Percentiles rank a stretch among this genome's conserved stretches.
Evolutionary conservation across 1,140 invertebrate genomes (phyloP).

Genomic region (Anastrepha ludens): DNA sequence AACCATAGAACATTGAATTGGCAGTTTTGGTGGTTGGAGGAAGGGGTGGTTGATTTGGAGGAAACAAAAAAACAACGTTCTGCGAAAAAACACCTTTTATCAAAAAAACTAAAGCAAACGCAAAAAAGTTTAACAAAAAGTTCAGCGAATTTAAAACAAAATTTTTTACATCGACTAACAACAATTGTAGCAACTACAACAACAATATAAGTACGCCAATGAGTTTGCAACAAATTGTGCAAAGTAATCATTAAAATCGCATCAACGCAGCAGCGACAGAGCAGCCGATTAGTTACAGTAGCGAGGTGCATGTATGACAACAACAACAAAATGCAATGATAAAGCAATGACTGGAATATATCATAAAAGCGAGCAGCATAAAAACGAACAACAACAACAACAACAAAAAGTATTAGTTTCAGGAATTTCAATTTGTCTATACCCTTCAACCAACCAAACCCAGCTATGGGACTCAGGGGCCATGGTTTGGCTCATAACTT

Average conservation of each 20-base stretch:
- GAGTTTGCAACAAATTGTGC: conserved; percentile 25
- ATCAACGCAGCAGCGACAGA: neutral
- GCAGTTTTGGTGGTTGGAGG: neutral
- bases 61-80: neutral
- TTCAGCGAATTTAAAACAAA: too few relatives aligned
- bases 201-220: neutral
- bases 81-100: neutral
- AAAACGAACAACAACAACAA: neutral
- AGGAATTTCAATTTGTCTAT: too few relatives aligned
- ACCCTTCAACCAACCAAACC: too few relatives aligned
- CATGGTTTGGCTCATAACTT: too few relatives aligned
- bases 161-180: neutral
- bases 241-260: conserved; percentile 46
- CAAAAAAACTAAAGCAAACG: neutral
- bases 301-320: neutral
- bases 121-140: neutral
- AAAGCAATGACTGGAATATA: too few relatives aligned
- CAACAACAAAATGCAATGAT: neutral
- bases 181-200: neutral
- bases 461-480: too few relatives aligned
- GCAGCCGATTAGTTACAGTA: too few relatives aligned
- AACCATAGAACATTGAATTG: neutral
- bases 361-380: too few relatives aligned
- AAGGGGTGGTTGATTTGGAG: too few relatives aligned
- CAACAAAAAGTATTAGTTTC: neutral